Percentiles rank a stretch among this genome's conserved stretches.
Conservation (phyloP, 2,888 invertebrate species). For the Parnassius glacialis region DNA sequence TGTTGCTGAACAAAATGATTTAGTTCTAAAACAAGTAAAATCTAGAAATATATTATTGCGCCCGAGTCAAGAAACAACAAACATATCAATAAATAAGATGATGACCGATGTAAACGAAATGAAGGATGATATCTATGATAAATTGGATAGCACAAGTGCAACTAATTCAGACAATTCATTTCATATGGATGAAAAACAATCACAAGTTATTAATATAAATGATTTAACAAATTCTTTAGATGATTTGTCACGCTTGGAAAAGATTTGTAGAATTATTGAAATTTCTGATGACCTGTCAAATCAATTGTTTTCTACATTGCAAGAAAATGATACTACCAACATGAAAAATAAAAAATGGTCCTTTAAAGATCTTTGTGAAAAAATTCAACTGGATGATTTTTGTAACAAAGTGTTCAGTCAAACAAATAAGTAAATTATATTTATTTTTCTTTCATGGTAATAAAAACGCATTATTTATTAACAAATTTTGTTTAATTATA, state of each 20-base stretch:
- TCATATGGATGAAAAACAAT: slow-evolving; percentile 56
- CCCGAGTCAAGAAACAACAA: slow-evolving; percentile 35
- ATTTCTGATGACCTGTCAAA: slow-evolving; percentile 73
- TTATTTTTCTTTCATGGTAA: not conserved
- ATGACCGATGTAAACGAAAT: slow-evolving; percentile 28
- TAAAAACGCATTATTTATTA: not conserved
- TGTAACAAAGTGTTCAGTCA: slow-evolving; percentile 61
- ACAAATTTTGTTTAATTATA: slow-evolving; percentile 31
- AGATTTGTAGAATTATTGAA: slow-evolving; percentile 72
- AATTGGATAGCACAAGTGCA: slow-evolving; percentile 64
- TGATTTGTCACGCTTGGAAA: slow-evolving; percentile 62
- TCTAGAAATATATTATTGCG: slow-evolving; percentile 34
- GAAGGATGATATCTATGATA: slow-evolving; percentile 63
- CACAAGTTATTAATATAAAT: slow-evolving; percentile 60
- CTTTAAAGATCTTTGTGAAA: slow-evolving; percentile 68
- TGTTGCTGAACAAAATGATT: slow-evolving; percentile 5
- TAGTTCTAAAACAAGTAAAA: slow-evolving; percentile 9
- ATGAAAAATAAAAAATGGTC: slow-evolving; percentile 56
- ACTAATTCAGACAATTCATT: slow-evolving; percentile 65
- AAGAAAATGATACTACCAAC: slow-evolving; percentile 32
- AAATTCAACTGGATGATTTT: slow-evolving; percentile 68
- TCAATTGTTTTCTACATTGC: slow-evolving; percentile 56
- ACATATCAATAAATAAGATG: slow-evolving; percentile 37
- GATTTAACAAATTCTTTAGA: slow-evolving; percentile 66
- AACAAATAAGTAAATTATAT: slow-evolving; percentile 2